phyloP scores from a whole-genome alignment of 1,140 invertebrate species.

The Plodia interpunctella region DNA sequence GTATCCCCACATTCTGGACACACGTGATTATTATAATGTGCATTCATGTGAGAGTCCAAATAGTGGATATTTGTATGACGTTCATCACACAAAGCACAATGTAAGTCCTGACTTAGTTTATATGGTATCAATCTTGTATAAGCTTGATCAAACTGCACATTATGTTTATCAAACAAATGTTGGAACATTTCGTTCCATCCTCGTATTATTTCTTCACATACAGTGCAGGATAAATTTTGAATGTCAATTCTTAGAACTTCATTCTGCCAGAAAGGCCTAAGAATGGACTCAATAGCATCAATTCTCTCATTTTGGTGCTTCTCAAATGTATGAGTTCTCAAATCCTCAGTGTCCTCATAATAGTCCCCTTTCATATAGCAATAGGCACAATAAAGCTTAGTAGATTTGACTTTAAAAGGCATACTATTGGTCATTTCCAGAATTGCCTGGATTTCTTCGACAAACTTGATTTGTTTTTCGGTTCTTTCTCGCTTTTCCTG shows the following conservation, averaged over 20 bases:
- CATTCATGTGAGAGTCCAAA: conserved; percentile 59
- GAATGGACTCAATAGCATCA: conserved; percentile 31
- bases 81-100: conserved; percentile 44
- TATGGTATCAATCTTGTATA: conserved; percentile 51
- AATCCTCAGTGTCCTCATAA: conserved; percentile 40
- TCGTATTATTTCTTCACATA: conserved; percentile 29
- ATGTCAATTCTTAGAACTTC: conserved; percentile 55
- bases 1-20: conserved; percentile 55
- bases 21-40: conserved; percentile 54
- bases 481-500: conserved; percentile 24
- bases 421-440: conserved; percentile 47
- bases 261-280: conserved; percentile 43
- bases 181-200: conserved; percentile 53
- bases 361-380: conserved; percentile 38
- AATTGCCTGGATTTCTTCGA: conserved; percentile 48
- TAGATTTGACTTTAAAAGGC: conserved; percentile 48
- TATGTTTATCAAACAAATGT: conserved; percentile 42
- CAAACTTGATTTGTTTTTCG: conserved; percentile 33
- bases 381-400: conserved; percentile 48
- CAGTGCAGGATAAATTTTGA: conserved; percentile 38
- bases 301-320: conserved; percentile 34
- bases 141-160: conserved; percentile 37
- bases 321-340: conserved; percentile 38
- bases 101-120: conserved; percentile 23
- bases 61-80: conserved; percentile 38